Conservation (phyloP, 2,113 vertebrate species). For the Mixornis gularis region DNA sequence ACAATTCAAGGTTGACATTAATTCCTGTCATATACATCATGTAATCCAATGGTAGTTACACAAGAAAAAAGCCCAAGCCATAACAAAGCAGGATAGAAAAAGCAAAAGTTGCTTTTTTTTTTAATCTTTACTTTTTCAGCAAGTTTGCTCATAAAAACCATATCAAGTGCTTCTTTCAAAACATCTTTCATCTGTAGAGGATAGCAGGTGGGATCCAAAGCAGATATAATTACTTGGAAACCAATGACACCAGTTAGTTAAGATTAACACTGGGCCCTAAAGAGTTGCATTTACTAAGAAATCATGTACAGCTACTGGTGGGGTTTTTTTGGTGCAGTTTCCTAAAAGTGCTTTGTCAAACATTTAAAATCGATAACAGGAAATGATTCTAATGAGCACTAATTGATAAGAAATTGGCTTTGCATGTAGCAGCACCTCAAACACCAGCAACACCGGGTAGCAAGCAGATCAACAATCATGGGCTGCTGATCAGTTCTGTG, state of each 20-base stretch:
- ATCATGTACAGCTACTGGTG: neutral
- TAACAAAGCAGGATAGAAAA: neutral
- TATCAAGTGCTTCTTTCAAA: conserved; percentile 17
- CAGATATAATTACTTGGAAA: conserved; percentile 69
- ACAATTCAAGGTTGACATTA: conserved; percentile 8
- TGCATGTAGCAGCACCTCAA: conserved; percentile 71
- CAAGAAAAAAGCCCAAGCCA: neutral
- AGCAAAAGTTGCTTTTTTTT: conserved; percentile 12
- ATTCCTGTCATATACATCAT: neutral
- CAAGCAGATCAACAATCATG: conserved; percentile 79
- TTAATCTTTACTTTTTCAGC: neutral
- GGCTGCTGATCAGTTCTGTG: conserved; percentile 76
- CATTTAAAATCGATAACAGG: conserved; percentile 67
- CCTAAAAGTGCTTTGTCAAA: conserved; percentile 63
- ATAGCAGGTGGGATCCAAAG: conserved; percentile 55
- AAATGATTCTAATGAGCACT: conserved; percentile 84
- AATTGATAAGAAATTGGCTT: conserved; percentile 91
- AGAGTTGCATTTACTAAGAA: conserved; percentile 58
- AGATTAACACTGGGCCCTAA: conserved; percentile 40
- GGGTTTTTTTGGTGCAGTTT: neutral
- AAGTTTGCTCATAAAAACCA: conserved; percentile 55
- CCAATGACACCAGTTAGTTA: conserved; percentile 50
- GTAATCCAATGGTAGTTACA: neutral
- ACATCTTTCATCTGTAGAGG: conserved; percentile 50
- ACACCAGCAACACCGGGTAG: conserved; percentile 51